Evolutionary conservation across 2,113 vertebrate species (phyloP).

Genomic region (Uria lomvia): DNA sequence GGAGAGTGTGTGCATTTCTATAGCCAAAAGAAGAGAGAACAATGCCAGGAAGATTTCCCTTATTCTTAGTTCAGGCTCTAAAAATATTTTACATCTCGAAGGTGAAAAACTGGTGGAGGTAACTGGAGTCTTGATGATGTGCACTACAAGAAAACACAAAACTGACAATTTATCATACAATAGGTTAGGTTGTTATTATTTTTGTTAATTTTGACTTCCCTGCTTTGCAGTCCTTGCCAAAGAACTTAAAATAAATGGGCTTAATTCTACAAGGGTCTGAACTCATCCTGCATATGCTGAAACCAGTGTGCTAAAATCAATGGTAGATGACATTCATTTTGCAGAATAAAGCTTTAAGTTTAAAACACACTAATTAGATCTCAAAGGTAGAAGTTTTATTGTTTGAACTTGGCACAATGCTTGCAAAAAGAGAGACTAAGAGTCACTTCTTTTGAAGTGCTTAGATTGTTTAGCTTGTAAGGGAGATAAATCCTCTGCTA

Average conservation of each 20-base stretch:
- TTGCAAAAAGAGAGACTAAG: neutral
- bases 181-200: neutral
- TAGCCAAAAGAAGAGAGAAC: neutral
- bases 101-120: neutral
- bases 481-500: neutral
- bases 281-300: neutral
- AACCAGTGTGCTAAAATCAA: neutral
- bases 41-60: neutral
- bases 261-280: neutral
- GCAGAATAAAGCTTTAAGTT: neutral
- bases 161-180: neutral
- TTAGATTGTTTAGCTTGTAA: neutral
- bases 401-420: fast-evolving
- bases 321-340: neutral
- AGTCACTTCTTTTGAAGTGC: neutral
- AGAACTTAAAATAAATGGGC: neutral
- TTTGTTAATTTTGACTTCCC: neutral
- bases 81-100: neutral
- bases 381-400: neutral
- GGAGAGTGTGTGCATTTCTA: neutral
- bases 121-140: neutral
- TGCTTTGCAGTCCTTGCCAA: neutral
- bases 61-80: neutral
- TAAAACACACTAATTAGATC: neutral
- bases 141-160: neutral